Evolutionary conservation across 2,888 invertebrate species (phyloP).

Genomic region (Apomyelois bistriatella): DNA sequence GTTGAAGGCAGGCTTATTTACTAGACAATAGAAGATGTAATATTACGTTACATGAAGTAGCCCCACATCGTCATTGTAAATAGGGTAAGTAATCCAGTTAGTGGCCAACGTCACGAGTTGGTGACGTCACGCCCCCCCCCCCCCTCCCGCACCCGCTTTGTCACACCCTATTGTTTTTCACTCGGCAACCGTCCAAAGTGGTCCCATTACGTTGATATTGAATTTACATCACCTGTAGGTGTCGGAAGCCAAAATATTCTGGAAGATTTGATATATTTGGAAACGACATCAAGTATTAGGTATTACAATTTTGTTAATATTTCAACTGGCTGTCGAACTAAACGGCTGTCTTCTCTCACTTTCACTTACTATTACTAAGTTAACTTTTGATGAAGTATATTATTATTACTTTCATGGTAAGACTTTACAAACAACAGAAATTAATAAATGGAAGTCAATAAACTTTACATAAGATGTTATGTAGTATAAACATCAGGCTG

Average conservation of each 20-base stretch:
- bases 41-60: neutral
- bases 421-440: too few relatives aligned
- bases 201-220: neutral
- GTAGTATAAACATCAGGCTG: too few relatives aligned
- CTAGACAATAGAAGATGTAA: neutral
- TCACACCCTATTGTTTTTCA: slow-evolving; percentile 18
- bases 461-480: too few relatives aligned
- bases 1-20: too few relatives aligned
- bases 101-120: slow-evolving; percentile 24
- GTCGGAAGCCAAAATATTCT: neutral
- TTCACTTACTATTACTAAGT: too few relatives aligned
- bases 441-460: too few relatives aligned
- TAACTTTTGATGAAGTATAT: too few relatives aligned
- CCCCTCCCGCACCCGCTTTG: slow-evolving; percentile 13
- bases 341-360: too few relatives aligned
- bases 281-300: too few relatives aligned
- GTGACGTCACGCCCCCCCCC: slow-evolving; percentile 28
- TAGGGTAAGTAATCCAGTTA: slow-evolving; percentile 22
- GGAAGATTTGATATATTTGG: neutral
- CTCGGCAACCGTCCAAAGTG: slow-evolving; percentile 7
- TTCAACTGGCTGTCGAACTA: too few relatives aligned
- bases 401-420: too few relatives aligned
- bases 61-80: neutral
- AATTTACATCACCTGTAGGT: slow-evolving; percentile 2
- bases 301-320: too few relatives aligned